Evolutionary conservation across 2,888 invertebrate genomes (phyloP).

Genomic region (Sarcophaga caerulescens): DNA sequence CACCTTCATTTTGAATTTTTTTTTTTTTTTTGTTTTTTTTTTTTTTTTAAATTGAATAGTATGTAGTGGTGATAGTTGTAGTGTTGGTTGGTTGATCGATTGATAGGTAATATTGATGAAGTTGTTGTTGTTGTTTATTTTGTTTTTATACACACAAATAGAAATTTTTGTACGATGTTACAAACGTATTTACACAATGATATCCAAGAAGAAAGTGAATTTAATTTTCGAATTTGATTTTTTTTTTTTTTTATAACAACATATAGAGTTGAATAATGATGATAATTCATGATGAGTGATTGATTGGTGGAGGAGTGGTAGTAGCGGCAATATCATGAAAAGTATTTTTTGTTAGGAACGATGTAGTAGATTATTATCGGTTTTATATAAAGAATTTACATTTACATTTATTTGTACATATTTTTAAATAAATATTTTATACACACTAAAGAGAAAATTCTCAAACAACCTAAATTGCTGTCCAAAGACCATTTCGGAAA

Average conservation of each 20-base stretch:
- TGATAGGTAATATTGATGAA: constrained; percentile 49
- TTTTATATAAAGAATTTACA: not conserved
- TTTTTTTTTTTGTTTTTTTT: not conserved
- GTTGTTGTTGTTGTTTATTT: constrained; percentile 17
- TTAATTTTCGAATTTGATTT: constrained; percentile 40
- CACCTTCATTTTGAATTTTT: constrained; percentile 42
- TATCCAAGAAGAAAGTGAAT: constrained; percentile 48
- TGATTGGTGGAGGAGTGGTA: constrained; percentile 20
- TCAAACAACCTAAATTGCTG: not conserved
- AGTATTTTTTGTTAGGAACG: constrained; percentile 22
- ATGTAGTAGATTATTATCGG: constrained; percentile 8
- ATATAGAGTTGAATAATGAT: constrained; percentile 38
- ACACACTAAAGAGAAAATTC: not conserved
- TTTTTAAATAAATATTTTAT: not conserved
- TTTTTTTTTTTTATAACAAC: constrained; percentile 14
- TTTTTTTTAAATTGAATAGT: constrained; percentile 21
- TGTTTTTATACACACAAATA: constrained; percentile 36
- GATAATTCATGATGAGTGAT: constrained; percentile 3
- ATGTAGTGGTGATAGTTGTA: constrained; percentile 41
- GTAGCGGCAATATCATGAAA: constrained; percentile 53
- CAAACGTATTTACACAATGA: constrained; percentile 62
- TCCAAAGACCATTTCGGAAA: not conserved
- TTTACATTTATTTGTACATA: not conserved
- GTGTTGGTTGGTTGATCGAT: constrained; percentile 35
- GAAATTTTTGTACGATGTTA: constrained; percentile 60